Percentiles rank a stretch among this genome's conserved stretches.
These are phyloP conservation scores for Chironomus striatipennis DNA, from an alignment of 1,140 invertebrate species.

Conservation along the genomic window DNA sequence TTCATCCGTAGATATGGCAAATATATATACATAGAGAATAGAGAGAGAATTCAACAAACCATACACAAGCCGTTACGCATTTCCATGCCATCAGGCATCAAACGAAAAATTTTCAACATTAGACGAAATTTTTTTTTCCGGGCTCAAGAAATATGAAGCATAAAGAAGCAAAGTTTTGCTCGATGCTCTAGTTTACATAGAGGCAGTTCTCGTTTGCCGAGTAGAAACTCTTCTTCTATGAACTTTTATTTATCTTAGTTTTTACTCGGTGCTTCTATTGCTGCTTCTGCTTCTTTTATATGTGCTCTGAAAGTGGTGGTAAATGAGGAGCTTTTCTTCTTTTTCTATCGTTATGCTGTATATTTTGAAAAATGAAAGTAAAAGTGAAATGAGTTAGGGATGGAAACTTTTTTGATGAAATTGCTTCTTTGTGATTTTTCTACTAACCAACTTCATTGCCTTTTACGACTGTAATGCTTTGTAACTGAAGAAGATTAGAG, in stretches of 20 bases:
- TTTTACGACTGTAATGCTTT: too few relatives aligned
- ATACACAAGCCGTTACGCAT: constrained; percentile 11
- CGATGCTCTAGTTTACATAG: constrained; percentile 16
- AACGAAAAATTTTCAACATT: neutral
- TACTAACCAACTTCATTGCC: too few relatives aligned
- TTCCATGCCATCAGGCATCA: constrained; percentile 11
- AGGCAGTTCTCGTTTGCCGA: neutral
- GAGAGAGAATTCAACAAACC: neutral
- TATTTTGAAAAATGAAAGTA: constrained; percentile 21
- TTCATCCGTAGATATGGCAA: neutral
- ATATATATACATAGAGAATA: neutral
- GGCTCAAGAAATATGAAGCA: neutral
- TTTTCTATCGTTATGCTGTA: neutral
- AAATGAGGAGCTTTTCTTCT: neutral
- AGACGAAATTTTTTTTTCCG: neutral
- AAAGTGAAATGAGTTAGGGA: neutral
- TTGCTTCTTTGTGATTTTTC: too few relatives aligned
- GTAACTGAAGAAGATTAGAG: too few relatives aligned
- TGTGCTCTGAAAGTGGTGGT: neutral
- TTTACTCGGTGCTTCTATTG: neutral
- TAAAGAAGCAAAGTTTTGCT: neutral
- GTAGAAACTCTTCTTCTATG: neutral
- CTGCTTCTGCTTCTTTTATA: neutral
- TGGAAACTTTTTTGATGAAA: too few relatives aligned
- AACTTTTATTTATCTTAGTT: constrained; percentile 13